Base-by-base conservation (phyloP, 2,888 invertebrate species). In the Trichopoda pennipes region DNA sequence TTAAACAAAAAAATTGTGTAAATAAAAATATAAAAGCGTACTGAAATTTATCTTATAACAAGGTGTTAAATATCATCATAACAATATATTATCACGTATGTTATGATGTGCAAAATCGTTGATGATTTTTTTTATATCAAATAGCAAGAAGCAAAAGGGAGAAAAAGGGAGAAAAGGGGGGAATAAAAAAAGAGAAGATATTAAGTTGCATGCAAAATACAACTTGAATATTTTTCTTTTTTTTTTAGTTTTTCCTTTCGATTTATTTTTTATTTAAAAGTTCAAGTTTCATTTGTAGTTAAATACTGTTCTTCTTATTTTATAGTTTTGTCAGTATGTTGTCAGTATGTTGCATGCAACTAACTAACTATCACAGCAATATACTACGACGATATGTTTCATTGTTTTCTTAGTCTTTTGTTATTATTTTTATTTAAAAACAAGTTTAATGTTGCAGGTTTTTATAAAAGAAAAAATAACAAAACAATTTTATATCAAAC, bases 381-480 rank as follows among this genome's bases (percentile, higher is more conserved):
- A 64, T 21, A 53, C 17, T 17, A 21, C 23, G 9, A 21, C 23
- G 9, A 28, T 28, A 4, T 28, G 28, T 19, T 47, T 64, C 10
- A 16, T 56, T 55, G 12, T 53, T 66, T 19, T 49, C 38, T 35
- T 63, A 47, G 35, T 64, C 28, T 32, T 60, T 74, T 38, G 10
- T 56, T 47, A 28, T 60, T 49, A 14, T 44, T 69, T 61, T 28
- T 28, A 8, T 28, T 28, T 28, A 8, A 60, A 80, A 80, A 80
- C 79, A 55, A 74, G 79, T 80, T 80, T 80, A 32, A 74, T 61
- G 61, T 68, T 60, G 73, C 73, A 80, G 68, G 79, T 69, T 78
- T 53, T 61, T 56, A 35, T n/a, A 69, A 69, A 10, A 70, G 17
- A 56, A 74, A 21, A 42, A 19, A 16, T 35, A 49, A 51, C 35